These are phyloP conservation scores for Coryphaenoides rupestris DNA, from an alignment of 2,113 vertebrate species.

Conservation along the genomic window DNA sequence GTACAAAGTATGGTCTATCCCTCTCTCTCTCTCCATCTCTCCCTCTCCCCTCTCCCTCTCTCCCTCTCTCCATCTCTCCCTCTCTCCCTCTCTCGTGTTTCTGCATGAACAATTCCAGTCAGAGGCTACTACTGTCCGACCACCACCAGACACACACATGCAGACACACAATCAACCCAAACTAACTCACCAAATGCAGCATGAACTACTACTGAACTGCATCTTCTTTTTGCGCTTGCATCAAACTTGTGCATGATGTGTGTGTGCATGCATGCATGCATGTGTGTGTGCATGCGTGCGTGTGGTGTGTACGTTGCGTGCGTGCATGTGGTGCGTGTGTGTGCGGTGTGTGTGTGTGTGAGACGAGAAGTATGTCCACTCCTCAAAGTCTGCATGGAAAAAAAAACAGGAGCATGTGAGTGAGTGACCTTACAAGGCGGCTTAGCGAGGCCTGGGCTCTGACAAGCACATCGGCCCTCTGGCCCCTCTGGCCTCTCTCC, in stretches of 20 bases:
- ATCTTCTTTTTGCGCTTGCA: too few relatives aligned
- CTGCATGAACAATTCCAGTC: neutral
- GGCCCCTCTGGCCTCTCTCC: slow-evolving; percentile 15
- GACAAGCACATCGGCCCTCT: slow-evolving; percentile 24
- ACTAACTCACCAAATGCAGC: too few relatives aligned
- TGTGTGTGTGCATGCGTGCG: too few relatives aligned
- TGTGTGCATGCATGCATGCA: too few relatives aligned
- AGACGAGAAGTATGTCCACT: neutral
- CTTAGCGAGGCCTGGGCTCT: slow-evolving; percentile 28
- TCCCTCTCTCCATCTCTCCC: neutral
- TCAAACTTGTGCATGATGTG: too few relatives aligned
- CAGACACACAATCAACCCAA: too few relatives aligned
- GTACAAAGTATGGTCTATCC: neutral
- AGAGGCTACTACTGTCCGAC: too few relatives aligned
- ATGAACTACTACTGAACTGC: too few relatives aligned
- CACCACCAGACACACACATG: too few relatives aligned
- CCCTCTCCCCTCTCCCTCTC: neutral
- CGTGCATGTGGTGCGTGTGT: too few relatives aligned
- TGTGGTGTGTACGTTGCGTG: too few relatives aligned
- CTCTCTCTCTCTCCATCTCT: neutral
- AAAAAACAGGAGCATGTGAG: slow-evolving; percentile 56
- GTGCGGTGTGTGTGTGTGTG: neutral
- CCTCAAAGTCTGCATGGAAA: slow-evolving; percentile 6
- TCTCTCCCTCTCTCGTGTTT: too few relatives aligned
- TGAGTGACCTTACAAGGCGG: slow-evolving; percentile 45